Conservation (phyloP, 1,140 invertebrate species). For the Ceratina australensis region DNA sequence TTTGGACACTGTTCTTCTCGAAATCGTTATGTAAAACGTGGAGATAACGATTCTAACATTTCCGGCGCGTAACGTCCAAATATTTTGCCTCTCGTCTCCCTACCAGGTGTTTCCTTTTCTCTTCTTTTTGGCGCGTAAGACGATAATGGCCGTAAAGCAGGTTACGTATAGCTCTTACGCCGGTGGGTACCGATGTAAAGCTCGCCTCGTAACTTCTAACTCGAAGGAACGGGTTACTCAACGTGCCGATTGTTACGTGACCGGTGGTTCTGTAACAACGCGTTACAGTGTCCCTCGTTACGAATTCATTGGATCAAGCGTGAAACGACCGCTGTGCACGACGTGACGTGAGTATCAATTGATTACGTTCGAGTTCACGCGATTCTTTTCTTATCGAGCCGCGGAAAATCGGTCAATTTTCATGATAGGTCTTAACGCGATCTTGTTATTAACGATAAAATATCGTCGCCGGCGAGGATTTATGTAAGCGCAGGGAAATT, state of each 20-base stretch:
- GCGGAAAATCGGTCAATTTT: not conserved
- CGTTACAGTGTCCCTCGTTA: conserved; percentile 62
- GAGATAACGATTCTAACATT: conserved; percentile 28
- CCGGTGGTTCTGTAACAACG: conserved; percentile 62
- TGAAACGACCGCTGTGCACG: conserved; percentile 45
- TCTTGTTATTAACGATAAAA: not conserved
- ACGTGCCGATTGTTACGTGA: conserved; percentile 60
- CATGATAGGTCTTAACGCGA: too few relatives aligned
- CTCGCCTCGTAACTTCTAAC: conserved; percentile 61
- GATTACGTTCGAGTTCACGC: not conserved
- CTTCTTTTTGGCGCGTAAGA: not conserved
- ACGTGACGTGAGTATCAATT: conserved; percentile 55
- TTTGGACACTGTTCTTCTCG: not conserved
- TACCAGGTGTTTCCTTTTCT: conserved; percentile 8
- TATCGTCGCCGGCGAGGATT: not conserved
- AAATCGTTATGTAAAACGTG: conserved; percentile 42
- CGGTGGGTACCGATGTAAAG: conserved; percentile 52
- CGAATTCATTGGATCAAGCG: conserved; percentile 61
- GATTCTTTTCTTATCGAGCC: not conserved
- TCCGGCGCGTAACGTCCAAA: conserved; percentile 34
- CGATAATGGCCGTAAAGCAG: conserved; percentile 28
- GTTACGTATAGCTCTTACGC: conserved; percentile 52
- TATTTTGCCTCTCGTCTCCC: not conserved
- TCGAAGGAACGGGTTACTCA: conserved; percentile 60
- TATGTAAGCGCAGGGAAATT: not conserved